Conservation (phyloP, 2,113 vertebrate genomes). For the Solenodon paradoxus region DNA sequence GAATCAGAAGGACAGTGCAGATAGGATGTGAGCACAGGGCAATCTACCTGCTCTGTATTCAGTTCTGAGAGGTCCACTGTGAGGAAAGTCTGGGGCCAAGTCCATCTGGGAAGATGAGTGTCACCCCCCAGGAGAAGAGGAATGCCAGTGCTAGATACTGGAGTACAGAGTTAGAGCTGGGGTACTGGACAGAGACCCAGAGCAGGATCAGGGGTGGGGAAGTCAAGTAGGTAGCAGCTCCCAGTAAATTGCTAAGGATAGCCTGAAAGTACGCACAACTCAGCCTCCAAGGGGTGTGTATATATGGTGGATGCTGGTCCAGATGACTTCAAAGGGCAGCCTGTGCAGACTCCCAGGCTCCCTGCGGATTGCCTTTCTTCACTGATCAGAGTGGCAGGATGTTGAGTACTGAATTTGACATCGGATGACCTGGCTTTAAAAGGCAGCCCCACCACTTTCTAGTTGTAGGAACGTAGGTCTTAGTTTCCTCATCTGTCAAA, state of each 20-base stretch:
- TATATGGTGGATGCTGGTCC: background rate
- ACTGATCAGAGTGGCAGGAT: background rate
- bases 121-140: background rate
- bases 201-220: background rate
- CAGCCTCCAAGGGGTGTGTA: background rate
- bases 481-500: slow-evolving; percentile 8
- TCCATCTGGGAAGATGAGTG: background rate
- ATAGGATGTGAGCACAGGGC: background rate
- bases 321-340: background rate
- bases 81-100: background rate
- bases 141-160: background rate
- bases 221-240: background rate
- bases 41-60: background rate
- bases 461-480: background rate
- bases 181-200: background rate
- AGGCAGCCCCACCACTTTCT: background rate
- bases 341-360: background rate
- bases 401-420: background rate
- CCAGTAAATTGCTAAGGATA: background rate
- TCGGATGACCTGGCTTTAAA: background rate
- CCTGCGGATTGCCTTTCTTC: background rate
- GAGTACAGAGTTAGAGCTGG: too few species aligned
- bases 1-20: background rate
- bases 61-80: background rate
- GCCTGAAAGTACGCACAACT: background rate